These are phyloP conservation scores for Pantherophis alleghaniensis DNA, from an alignment of 2,797 vertebrate species.

Conservation along the genomic window DNA sequence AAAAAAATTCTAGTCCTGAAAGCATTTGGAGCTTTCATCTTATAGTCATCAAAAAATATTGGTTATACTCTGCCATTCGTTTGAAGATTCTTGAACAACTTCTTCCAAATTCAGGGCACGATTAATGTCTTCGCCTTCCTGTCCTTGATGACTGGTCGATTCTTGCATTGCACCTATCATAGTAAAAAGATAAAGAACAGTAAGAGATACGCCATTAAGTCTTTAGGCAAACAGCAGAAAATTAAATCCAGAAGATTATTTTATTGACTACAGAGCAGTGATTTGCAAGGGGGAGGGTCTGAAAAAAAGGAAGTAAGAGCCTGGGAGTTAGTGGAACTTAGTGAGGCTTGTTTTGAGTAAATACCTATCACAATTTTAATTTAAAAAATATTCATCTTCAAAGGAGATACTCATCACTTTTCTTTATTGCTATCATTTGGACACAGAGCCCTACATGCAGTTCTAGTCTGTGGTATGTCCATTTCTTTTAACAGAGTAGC, in stretches of 20 bases:
- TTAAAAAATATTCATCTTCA: background rate
- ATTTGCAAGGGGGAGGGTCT: background rate
- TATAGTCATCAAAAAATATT: conserved; percentile 81
- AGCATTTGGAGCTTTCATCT: conserved; percentile 12
- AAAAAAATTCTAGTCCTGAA: background rate
- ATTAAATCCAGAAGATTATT: background rate
- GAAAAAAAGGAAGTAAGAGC: background rate
- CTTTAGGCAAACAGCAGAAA: background rate
- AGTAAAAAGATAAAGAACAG: conserved; percentile 6
- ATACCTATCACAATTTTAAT: background rate
- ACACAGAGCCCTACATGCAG: background rate
- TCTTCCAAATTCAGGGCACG: conserved; percentile 87
- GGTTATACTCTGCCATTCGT: conserved; percentile 87
- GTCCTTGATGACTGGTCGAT: conserved; percentile 73
- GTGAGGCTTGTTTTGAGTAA: background rate
- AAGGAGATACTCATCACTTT: background rate
- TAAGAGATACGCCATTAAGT: background rate
- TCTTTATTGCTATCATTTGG: background rate
- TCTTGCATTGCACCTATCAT: conserved; percentile 74
- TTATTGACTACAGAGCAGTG: background rate
- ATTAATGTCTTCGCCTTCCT: conserved; percentile 75
- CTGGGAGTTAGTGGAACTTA: background rate
- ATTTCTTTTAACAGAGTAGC: background rate
- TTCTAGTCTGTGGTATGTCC: background rate
- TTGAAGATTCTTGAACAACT: conserved; percentile 83